Evolutionary conservation across 2,113 vertebrate species (phyloP), one percentile per base, ranked within the genome.

Genomic region (Cheirogaleus medius): DNA sequence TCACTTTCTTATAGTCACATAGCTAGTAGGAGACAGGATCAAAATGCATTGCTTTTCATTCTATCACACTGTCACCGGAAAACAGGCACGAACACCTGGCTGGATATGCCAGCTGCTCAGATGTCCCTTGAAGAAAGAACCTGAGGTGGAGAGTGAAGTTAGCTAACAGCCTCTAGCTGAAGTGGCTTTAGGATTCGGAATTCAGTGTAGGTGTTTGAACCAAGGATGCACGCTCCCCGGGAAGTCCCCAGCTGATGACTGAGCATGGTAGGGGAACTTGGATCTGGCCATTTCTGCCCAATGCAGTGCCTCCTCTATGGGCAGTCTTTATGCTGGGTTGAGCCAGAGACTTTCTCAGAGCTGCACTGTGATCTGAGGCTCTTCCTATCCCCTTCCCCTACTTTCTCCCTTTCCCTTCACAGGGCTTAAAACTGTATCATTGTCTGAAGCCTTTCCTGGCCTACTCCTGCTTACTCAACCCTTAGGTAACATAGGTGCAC

Each of bases 21-120:
- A 97, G 17, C 39, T 85, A 85, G 64, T 85, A 89, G 74, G 23
- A 34, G 42, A 78, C 34, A 95, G 68, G 8, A 37, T 90, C 25
- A 95, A 83, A 91, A 85, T 68, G 21, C 4, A 78, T 68, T 92
- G 23, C 42, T 84, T 97, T 90, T 3, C 42, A n/a, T 83, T 49
- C 74, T 81, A 85, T 23, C 49, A 42, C 49, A 64, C 13, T 86
- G 34, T 92, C 80, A 87, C 58, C 69, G 95, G 47, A 90, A 71
- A 34, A 94, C 44, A 91, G 52, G 54, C 6, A 15, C 18, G 13
- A 69, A 20, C 44, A 71, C 69, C 27, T 73, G 73, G 39, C 52
- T 87, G 82, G 39, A 44, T 91, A 37, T 89, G 66, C 39, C 78
- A 91, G 60, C 29, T 93, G 20, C 64, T 97, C 63, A 91, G 64